Base-by-base conservation (phyloP, 1,140 invertebrate species). In the Trichomalopsis sarcophagae region DNA sequence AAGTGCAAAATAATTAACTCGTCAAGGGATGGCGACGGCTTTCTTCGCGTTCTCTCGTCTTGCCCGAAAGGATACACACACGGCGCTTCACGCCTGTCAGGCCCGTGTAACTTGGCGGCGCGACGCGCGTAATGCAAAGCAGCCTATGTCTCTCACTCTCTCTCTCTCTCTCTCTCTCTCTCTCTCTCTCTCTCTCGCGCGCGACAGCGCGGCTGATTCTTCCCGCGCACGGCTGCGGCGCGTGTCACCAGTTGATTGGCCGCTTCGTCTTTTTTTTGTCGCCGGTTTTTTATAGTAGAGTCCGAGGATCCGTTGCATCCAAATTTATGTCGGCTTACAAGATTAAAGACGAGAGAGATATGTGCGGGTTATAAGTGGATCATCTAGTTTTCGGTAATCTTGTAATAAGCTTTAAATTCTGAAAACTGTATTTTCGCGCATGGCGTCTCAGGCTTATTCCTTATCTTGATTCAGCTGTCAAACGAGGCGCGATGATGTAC, bases 21-120 rank as follows among this genome's bases (percentile, higher is more conserved):
- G 79, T 44, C 44, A 23, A 47, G n/a, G 9, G 5, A 13, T 2
- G 11, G 13, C 17, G 14, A 33, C 13, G n/a, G 68, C 50, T 55
- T 55, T 55, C 50, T 62, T 62, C 55, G 55, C 27, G 21, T 79
- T 66, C 27, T n/a, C 50, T n/a, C 50, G 55, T 62, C 55, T 62
- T 62, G 55, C 55, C 55, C 55, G 55, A 62, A 62, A 62, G 55
- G 21, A 62, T 62, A 62, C 17, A 62, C 55, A n/a, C 6, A 62
- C 55, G 62, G 36, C 62, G 62, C 62, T 80, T 81, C 23, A 81
- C 66, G 66, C 81, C 71, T 74, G 69, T 82, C 69, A 62, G 2
- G n/a, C 30, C n/a, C 62, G 21, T 62, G 55, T 27, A 77, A 77
- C 75, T 50, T 30, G 75, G 44, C n/a, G 11, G 55, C 55, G 47